Evolutionary conservation across 2,888 invertebrate genomes (phyloP), one percentile per base, ranked within the genome.

Genomic region (Auanema sp.): DNA sequence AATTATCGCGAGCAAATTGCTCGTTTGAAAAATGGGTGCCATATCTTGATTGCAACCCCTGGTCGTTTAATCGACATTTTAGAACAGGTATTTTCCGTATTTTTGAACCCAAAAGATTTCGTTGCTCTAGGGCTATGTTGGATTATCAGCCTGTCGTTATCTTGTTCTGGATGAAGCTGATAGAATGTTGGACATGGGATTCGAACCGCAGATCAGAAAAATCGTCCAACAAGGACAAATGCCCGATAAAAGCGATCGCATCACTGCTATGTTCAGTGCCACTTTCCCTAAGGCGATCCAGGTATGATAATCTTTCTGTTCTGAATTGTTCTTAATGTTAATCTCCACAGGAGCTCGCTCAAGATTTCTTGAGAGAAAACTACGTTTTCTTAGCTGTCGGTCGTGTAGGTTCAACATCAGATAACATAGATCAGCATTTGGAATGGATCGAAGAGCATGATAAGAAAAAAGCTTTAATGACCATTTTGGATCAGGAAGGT

Each of bases 161-260:
- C 88, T 98, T 68, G 94, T 98, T 59, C 88, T 99, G 68, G 98
- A 99, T 86, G 98, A 98, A 87, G 98, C 98, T 67, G 98, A 99
- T 87, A 90, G 98, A 63, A 99, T 98, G 98, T 88, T 99, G 80
- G 98, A 97, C 86, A 98, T 99, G 98, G 98, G 98, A 80, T 99
- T 99, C 87, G 98, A 98, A 86, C 94, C 97, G 1, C 98, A 99
- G 58, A 70, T 71, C 50, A 44, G 71, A 11, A 65, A 67, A 76
- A 71, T 76, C 24, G 69, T 76, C n/a, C 57, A 64, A 84, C 56
- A 55, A 40, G 71, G 65, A 40, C 56, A 62, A 16, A 98, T 98
- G 97, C 97, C 97, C 56, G 89, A 89, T 68, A 91, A 92, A 33
- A 94, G 94, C 64, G 91, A 93, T 77, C 89, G 98, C 64, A 96